Evolutionary conservation across 2,888 invertebrate genomes (phyloP).

Genomic region (Aspidiotus destructor): DNA sequence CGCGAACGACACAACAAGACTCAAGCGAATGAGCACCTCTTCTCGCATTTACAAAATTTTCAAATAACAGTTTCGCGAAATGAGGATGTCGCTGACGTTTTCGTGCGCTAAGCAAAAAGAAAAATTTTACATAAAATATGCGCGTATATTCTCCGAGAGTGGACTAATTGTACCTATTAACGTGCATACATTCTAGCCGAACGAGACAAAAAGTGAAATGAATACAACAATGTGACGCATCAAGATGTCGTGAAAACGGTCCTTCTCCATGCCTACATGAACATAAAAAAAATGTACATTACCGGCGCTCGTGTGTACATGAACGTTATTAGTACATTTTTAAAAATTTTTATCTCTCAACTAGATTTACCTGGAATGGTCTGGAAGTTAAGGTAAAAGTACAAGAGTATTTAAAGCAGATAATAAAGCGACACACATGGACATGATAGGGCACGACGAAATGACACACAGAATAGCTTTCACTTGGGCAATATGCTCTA

Average conservation of each 20-base stretch:
- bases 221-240: neutral
- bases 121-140: no score
- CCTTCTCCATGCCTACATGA: neutral
- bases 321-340: neutral
- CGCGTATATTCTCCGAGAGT: no score
- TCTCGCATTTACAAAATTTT: no score
- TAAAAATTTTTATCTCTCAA: neutral
- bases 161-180: no score
- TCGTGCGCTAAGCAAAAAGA: no score
- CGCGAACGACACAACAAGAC: no score
- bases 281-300: no score
- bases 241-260: neutral
- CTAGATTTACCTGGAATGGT: slow-evolving; percentile 1
- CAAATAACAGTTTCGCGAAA: no score
- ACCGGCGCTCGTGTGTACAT: neutral
- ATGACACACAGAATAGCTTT: slow-evolving; percentile 14
- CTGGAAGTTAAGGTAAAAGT: neutral
- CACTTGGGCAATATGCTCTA: slow-evolving; percentile 12
- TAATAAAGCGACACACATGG: neutral
- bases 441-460: slow-evolving; percentile 10
- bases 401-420: neutral
- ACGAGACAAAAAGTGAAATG: slow-evolving; percentile 1
- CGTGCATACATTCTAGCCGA: neutral
- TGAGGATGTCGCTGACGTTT: no score
- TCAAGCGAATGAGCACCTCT: no score